Conservation (phyloP, 2,888 invertebrate genomes). For the Drosophila gaucha region DNA sequence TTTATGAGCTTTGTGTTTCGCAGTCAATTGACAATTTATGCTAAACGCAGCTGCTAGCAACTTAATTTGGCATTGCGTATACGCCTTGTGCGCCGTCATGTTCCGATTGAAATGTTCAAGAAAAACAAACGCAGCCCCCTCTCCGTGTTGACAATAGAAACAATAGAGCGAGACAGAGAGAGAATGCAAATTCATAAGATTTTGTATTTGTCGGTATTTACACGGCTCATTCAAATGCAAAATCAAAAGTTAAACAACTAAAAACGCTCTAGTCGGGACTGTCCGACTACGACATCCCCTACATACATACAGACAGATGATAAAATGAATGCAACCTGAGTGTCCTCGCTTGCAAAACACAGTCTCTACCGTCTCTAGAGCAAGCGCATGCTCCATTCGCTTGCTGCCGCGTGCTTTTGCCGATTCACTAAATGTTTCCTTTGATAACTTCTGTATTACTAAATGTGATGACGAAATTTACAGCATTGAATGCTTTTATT, state of each 20-base stretch:
- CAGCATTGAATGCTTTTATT: too few relatives aligned
- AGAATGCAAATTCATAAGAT: constrained; percentile 45
- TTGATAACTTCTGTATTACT: too few relatives aligned
- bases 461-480: too few relatives aligned
- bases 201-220: constrained; percentile 52
- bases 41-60: constrained; percentile 51
- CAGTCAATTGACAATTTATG: constrained; percentile 50
- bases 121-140: constrained; percentile 24
- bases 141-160: constrained; percentile 29
- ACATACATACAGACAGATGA: too few relatives aligned
- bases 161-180: constrained; percentile 28
- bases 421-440: too few relatives aligned
- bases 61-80: constrained; percentile 59
- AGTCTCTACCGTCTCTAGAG: too few relatives aligned
- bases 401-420: too few relatives aligned
- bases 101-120: constrained; percentile 50
- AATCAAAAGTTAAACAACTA: constrained; percentile 46
- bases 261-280: too few relatives aligned
- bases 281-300: too few relatives aligned
- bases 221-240: constrained; percentile 68
- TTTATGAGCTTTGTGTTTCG: constrained; percentile 21
- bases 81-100: constrained; percentile 24
- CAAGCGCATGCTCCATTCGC: too few relatives aligned
- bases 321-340: too few relatives aligned
- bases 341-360: too few relatives aligned